These are phyloP conservation scores for Trachelus stipa DNA, from an alignment of 2,888 invertebrate species.

Conservation along the genomic window DNA sequence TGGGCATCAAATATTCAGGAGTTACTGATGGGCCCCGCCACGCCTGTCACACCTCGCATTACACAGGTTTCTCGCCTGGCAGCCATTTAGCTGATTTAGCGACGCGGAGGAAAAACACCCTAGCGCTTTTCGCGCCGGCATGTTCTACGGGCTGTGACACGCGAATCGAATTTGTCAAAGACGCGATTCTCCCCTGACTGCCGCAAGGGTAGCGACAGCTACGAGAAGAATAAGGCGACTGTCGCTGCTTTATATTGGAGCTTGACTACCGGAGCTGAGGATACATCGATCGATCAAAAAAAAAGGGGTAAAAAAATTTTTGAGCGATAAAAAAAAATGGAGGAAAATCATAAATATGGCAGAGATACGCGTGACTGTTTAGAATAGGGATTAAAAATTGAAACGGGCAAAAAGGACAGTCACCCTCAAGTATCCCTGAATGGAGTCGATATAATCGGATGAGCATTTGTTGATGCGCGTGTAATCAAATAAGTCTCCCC, in stretches of 20 bases:
- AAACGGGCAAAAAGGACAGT: background rate
- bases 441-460: conserved; percentile 51
- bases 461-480: conserved; percentile 42
- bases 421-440: background rate
- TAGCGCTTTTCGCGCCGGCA: conserved; percentile 49
- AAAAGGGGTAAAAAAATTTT: background rate
- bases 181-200: conserved; percentile 28
- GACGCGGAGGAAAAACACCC: conserved; percentile 35
- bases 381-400: background rate
- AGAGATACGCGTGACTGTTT: background rate
- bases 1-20: conserved; percentile 46
- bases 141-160: conserved; percentile 57
- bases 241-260: conserved; percentile 23
- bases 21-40: conserved; percentile 43
- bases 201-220: background rate
- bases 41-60: conserved; percentile 48
- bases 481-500: conserved; percentile 48
- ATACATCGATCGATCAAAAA: background rate
- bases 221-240: conserved; percentile 29
- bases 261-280: background rate
- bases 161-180: conserved; percentile 63
- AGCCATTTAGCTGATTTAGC: conserved; percentile 55
- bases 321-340: background rate
- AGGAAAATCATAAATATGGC: background rate
- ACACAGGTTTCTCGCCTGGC: conserved; percentile 46